These are phyloP conservation scores for Dusona sp. DNA, from an alignment of 2,888 invertebrate genomes.

Conservation along the genomic window DNA sequence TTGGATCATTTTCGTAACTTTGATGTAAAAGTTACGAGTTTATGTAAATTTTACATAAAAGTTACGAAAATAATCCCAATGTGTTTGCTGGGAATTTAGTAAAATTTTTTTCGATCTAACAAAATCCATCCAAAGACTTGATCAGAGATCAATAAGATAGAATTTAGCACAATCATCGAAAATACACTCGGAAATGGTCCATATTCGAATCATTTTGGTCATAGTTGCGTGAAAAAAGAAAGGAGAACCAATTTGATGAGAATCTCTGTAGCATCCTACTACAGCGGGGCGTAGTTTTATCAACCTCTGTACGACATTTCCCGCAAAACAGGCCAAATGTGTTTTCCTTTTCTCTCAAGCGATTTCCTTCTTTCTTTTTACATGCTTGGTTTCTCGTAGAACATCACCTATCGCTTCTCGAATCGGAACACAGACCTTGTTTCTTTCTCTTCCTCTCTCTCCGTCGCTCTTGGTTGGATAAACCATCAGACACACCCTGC, in stretches of 20 bases:
- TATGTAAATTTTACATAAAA: too few relatives aligned
- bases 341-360: constrained; percentile 62
- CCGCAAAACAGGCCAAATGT: constrained; percentile 45
- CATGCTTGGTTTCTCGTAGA: not conserved
- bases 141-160: not conserved
- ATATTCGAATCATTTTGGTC: not conserved
- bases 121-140: not conserved
- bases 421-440: constrained; percentile 8
- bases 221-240: not conserved
- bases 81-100: too few relatives aligned
- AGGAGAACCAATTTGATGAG: constrained; percentile 67
- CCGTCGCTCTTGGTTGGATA: constrained; percentile 72
- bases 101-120: not conserved
- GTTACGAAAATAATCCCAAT: too few relatives aligned
- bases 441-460: constrained; percentile 32
- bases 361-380: constrained; percentile 35
- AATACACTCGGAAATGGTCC: not conserved
- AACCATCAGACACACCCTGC: constrained; percentile 83
- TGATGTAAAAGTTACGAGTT: too few relatives aligned
- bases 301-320: constrained; percentile 60
- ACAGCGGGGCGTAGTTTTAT: constrained; percentile 55
- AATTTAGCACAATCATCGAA: not conserved
- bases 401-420: constrained; percentile 40
- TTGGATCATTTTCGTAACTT: too few relatives aligned
- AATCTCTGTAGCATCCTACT: constrained; percentile 31